phyloP scores from a whole-genome alignment of 2,888 invertebrate species.

The Dione vanillae region DNA sequence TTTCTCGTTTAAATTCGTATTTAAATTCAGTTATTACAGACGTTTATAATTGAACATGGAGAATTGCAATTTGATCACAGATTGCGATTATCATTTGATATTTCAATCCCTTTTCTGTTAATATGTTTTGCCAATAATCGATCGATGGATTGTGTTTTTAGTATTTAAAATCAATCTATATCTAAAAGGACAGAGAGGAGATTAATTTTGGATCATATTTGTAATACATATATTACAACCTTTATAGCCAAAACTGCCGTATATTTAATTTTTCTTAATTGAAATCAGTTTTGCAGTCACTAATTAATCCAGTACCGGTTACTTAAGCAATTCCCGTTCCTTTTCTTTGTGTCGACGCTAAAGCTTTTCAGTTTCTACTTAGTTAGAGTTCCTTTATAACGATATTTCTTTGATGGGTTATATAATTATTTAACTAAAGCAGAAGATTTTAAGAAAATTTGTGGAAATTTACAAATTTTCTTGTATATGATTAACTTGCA shows the following conservation, averaged over 20 bases:
- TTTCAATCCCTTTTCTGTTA: too few species aligned
- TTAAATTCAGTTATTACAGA: too few species aligned
- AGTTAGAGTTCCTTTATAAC: conserved; percentile 21
- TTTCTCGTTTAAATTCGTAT: too few species aligned
- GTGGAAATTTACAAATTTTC: neutral
- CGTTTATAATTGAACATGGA: too few species aligned
- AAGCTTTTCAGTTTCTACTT: conserved; percentile 29
- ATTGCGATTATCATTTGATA: too few species aligned
- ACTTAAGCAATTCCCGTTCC: conserved; percentile 33
- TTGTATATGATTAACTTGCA: neutral
- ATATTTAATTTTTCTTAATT: conserved; percentile 24
- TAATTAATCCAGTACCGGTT: conserved; percentile 34
- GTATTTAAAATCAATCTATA: too few species aligned
- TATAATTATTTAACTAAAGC: conserved; percentile 9
- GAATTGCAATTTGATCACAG: too few species aligned
- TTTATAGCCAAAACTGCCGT: conserved; percentile 3
- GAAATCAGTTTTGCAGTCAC: conserved; percentile 33
- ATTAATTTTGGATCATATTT: too few species aligned
- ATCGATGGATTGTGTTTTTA: too few species aligned
- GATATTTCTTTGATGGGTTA: conserved; percentile 24
- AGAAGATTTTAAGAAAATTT: conserved; percentile 8
- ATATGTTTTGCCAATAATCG: too few species aligned
- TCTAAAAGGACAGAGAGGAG: too few species aligned
- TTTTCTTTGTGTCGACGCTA: conserved; percentile 32
- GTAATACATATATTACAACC: neutral